Evolutionary conservation across 1,140 invertebrate species (phyloP), one percentile per base, ranked within the genome.

Genomic region (Metopolophium dirhodum): DNA sequence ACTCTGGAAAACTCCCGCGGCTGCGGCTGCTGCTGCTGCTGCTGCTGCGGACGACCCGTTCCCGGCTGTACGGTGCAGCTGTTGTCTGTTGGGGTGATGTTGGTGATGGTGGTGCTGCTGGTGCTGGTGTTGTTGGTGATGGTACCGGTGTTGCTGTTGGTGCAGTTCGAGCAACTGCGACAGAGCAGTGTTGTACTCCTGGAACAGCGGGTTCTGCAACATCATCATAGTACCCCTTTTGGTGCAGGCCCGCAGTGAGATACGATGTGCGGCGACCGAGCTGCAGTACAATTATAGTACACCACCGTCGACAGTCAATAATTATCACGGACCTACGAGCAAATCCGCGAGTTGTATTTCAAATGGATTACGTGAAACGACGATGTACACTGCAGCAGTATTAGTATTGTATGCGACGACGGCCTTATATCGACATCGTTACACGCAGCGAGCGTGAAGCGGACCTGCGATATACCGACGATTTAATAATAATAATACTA

Each of bases 181-280:
- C 47, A 94, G 83, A 4, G 93, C 92, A 1, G 92, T 94, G 51
- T 93, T 94, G 83, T 93, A 94, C 77, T 93, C 93, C 47, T 83
- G 77, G 90, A 94, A 94, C 54, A 94, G 85, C 23, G 93, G 91
- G 30, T 94, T 94, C 37, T 94, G 93, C 90, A 94, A 91, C 90
- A 94, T 91, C 82, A 91, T 94, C 93, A 94, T 86, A 91, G 77
- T 30, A 68, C 30, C 61, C 57, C 57, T 3, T 8, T 61, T 14
- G 30, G 30, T 11, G 57, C n/a, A 11, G 30, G 30, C 30, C 61
- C 14, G 4, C 6, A 6, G 11, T 57, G 1, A 20, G 1, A 2
- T 0, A 51, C 20, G 51, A 54, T 22, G 51, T 54, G 22, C 7
- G 51, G 22, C 51, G 20, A 57, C 26, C 57, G 57, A 26, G 54